Conservation (phyloP, 2,888 invertebrate species). For the Drosophila gaucha region DNA sequence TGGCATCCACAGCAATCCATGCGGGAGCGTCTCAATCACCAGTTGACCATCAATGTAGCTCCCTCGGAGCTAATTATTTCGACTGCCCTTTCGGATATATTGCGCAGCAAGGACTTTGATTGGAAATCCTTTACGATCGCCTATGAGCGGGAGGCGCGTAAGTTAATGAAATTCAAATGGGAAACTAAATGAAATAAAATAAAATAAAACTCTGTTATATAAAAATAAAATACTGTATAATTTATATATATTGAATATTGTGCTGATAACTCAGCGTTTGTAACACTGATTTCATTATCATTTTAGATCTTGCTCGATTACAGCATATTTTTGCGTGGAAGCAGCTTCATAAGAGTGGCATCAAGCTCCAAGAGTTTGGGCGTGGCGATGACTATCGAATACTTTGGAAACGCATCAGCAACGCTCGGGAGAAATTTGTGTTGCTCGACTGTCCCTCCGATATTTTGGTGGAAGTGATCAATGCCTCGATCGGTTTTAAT, state of each 20-base stretch:
- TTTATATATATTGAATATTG: too few relatives aligned
- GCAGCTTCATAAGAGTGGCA: conserved; percentile 87
- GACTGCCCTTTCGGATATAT: conserved; percentile 89
- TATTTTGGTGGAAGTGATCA: conserved; percentile 88
- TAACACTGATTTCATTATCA: not conserved
- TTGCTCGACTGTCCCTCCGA: conserved; percentile 91
- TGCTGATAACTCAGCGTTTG: not conserved
- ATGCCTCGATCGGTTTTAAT: conserved; percentile 82
- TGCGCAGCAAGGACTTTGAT: conserved; percentile 87
- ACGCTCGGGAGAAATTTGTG: conserved; percentile 89
- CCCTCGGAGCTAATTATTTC: conserved; percentile 89
- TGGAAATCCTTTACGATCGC: conserved; percentile 93
- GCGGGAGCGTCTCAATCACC: conserved; percentile 84
- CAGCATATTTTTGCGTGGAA: conserved; percentile 92
- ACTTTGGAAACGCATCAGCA: conserved; percentile 86
- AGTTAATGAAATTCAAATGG: conserved; percentile 30
- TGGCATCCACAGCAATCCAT: conserved; percentile 86
- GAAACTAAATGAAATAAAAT: not conserved
- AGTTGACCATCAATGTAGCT: conserved; percentile 89
- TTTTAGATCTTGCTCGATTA: conserved; percentile 87
- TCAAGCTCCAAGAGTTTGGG: conserved; percentile 89
- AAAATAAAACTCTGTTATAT: not conserved
- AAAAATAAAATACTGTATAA: not conserved
- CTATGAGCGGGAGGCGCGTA: conserved; percentile 92
- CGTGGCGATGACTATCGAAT: conserved; percentile 81